Evolutionary conservation across 2,113 vertebrate species (phyloP), one percentile per base, ranked within the genome.

Genomic region (Bos indicus): DNA sequence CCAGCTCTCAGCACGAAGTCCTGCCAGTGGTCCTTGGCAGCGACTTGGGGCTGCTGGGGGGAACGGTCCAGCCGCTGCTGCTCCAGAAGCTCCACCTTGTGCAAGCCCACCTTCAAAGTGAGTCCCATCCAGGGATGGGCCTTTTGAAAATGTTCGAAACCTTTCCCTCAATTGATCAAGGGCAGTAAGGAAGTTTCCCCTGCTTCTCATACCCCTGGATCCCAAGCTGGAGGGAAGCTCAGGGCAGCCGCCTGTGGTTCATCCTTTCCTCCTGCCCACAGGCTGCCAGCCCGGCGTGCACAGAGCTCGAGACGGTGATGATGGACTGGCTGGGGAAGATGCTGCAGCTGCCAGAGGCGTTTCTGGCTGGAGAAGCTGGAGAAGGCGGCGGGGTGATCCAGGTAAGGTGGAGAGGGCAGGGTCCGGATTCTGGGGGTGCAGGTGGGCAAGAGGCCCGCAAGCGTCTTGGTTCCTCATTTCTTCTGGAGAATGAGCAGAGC

Each of bases 271-370:
- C 28, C 77, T 0, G 95, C 94, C 96, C 93, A 2, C 85, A 99
- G 99, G 99, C 99, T 13, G 98, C 99, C 40, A 99, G 99, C 87
- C 99, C 99, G 0, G 99, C 99, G 9, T 99, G 99, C 97, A 99
- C 99, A 0, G 99, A 99, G 98, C 98, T 99, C 95, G 99, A 99
- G 98, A 99, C 99, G 0, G 99, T 99, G 96, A 99, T 99, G 99
- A 95, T 99, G 97, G 99, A 99, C 95, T 99, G 99, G 99, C 98
- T 99, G 9, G 99, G 99, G 14, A 99, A 99, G 98, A 99, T 99
- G 99, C 97, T 99, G 85, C 98, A 99, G 51, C 99, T 99, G 88
- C 99, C 99, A 0, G 99, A 99, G n/a, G 98, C 98, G 1, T 99
- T 99, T 98, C 96, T 99, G 97, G 99, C 99, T 9, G 99, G 98